phyloP scores from a whole-genome alignment of 2,888 invertebrate species.

The Dioctria rufipes region DNA sequence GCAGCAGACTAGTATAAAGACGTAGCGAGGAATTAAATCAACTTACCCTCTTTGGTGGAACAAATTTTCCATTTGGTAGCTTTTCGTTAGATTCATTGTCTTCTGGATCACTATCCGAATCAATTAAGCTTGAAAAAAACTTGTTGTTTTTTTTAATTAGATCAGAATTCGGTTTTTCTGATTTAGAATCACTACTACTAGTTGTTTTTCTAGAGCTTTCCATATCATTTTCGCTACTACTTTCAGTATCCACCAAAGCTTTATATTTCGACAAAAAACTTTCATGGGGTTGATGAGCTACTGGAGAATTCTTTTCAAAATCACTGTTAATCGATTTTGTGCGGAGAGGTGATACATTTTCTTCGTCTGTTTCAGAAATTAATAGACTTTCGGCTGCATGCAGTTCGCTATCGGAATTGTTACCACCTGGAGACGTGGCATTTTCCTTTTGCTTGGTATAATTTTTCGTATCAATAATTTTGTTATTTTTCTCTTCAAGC shows the following conservation, averaged over 20 bases:
- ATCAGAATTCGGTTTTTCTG: no score
- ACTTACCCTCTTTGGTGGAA: conserved; percentile 25
- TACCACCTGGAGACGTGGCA: not conserved
- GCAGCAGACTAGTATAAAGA: no score
- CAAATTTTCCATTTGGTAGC: not conserved
- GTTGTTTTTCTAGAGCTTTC: no score
- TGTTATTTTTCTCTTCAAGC: no score
- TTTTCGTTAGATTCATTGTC: not conserved
- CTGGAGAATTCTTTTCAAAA: not conserved
- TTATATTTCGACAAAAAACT: conserved; percentile 51
- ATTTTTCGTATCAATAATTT: no score
- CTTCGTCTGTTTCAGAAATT: conserved; percentile 66
- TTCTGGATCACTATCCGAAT: conserved; percentile 60
- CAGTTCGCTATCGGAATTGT: not conserved
- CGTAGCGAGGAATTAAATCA: no score
- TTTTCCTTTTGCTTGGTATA: no score
- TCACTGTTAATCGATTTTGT: conserved; percentile 31
- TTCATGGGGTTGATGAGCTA: not conserved
- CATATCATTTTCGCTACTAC: conserved; percentile 31
- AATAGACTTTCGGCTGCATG: conserved; percentile 63
- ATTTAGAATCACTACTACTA: no score
- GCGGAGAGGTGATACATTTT: conserved; percentile 55
- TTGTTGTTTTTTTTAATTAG: conserved; percentile 38
- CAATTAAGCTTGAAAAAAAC: conserved; percentile 56
- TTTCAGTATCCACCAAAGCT: conserved; percentile 59